Percentiles rank a stretch among this genome's conserved stretches.
phyloP scores from a whole-genome alignment of 2,797 vertebrate species.

The Micrastur ruficollis region DNA sequence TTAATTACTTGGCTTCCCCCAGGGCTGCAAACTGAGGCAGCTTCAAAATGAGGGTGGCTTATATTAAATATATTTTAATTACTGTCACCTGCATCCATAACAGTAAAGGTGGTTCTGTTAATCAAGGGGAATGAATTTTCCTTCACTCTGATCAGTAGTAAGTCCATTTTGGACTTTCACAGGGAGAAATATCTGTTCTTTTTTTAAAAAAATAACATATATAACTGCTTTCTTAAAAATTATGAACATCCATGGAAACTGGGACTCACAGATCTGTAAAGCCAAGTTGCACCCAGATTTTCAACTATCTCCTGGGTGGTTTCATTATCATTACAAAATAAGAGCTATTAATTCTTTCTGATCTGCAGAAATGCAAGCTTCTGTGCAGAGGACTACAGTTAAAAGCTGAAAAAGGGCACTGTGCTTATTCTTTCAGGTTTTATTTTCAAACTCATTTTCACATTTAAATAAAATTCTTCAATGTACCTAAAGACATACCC shows the following conservation, averaged over 20 bases:
- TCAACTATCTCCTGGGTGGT: not conserved
- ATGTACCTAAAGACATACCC: not conserved
- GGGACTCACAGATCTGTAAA: not conserved
- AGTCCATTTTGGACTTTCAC: not conserved
- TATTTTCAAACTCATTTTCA: not conserved
- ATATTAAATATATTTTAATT: conserved; percentile 53
- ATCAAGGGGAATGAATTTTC: not conserved
- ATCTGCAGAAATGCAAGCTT: not conserved
- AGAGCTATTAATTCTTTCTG: not conserved
- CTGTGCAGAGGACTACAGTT: not conserved
- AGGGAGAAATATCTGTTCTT: not conserved
- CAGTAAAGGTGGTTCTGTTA: not conserved
- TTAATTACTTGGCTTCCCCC: conserved; percentile 27
- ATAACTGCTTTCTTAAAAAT: not conserved
- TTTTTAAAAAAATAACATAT: not conserved
- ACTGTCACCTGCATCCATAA: not conserved
- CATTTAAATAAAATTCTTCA: not conserved
- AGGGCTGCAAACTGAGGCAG: not conserved
- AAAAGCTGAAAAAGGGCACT: not conserved
- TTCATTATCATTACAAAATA: not conserved
- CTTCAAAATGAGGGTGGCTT: conserved; percentile 28
- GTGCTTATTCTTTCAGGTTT: not conserved
- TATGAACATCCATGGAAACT: not conserved
- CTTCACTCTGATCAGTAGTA: not conserved
- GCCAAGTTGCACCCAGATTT: not conserved